These are phyloP conservation scores for Hydractinia echinata DNA, from an alignment of 30 jellyfish, hydroid and myxozoan species.

Conservation along the genomic window DNA sequence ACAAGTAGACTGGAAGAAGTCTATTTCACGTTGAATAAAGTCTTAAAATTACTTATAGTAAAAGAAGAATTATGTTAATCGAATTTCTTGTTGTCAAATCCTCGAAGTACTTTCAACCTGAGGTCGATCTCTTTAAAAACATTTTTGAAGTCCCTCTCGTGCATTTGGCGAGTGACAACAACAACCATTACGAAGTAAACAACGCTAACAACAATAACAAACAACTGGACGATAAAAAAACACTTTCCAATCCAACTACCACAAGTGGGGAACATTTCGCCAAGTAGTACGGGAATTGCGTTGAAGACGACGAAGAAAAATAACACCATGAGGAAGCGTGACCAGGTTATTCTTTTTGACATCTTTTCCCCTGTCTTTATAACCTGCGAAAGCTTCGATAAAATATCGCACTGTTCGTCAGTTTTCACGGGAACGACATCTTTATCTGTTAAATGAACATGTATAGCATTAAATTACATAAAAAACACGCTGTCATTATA, in stretches of 20 bases:
- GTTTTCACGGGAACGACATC: too few relatives aligned
- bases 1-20: too few relatives aligned
- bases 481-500: too few relatives aligned
- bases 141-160: neutral
- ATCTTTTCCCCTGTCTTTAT: slow-evolving; percentile 39
- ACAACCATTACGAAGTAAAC: slow-evolving; percentile 52
- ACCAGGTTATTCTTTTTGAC: slow-evolving; percentile 57
- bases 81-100: neutral
- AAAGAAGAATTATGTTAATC: neutral
- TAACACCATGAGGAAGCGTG: slow-evolving; percentile 31
- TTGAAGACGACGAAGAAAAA: slow-evolving; percentile 32
- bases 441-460: too few relatives aligned
- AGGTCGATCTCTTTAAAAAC: neutral
- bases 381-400: slow-evolving; percentile 18
- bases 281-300: slow-evolving; percentile 47
- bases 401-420: too few relatives aligned
- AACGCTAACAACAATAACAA: slow-evolving; percentile 30
- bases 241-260: slow-evolving; percentile 41
- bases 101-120: neutral
- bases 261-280: slow-evolving; percentile 40
- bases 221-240: slow-evolving; percentile 46
- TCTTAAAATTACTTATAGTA: too few relatives aligned
- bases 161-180: neutral
- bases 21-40: too few relatives aligned
- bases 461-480: too few relatives aligned